Base-by-base conservation (phyloP, 2,888 invertebrate genomes). In the Malthinus flaveolus region DNA sequence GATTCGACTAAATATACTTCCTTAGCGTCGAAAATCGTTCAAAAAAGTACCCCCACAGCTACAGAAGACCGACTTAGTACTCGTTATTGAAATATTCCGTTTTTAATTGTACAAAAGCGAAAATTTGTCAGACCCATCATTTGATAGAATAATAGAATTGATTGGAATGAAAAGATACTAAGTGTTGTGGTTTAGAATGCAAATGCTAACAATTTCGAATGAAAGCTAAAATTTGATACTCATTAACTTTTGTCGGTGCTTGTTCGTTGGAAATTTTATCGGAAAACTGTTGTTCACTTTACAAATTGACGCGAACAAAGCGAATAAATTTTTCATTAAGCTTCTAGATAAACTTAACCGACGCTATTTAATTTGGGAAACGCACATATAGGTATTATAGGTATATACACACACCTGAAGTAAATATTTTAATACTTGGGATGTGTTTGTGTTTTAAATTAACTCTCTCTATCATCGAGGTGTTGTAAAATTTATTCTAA, bases 141-240 rank as follows among this genome's bases (percentile, higher is more conserved):
- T 45, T 47, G 56, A 55, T 53, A 44, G 62, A 63, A 67, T 67
- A 67, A 67, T 67, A 60, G 67, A 67, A 67, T 62, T 67, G 67
- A 67, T 67, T 67, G 66, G 62, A 60, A 65, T 64, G 66, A 67
- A 67, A 67, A 67, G 66, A 66, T 62, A 57, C 63, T 63, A 65
- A 67, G 67, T 67, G 65, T 66, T 67, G 67, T 61, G 67, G 67
- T 67, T 65, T 63, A 49, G 56, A 64, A 64, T 67, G 62, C 66
- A 65, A 66, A 66, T 66, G 62, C 36, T 54, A 61, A 63, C 56
- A 59, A 63, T 59, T 61, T 61, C 45, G 56, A 56, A 47, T 53
- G 48, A 37, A 32, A 55, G 33, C 42, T 32, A 54, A 49, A 59
- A 53, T 62, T 59, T 55, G 55, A 59, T 59, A 59, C 62, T 58